These are phyloP conservation scores for Triops cancriformis DNA, from an alignment of 1,140 invertebrate species.

Conservation along the genomic window DNA sequence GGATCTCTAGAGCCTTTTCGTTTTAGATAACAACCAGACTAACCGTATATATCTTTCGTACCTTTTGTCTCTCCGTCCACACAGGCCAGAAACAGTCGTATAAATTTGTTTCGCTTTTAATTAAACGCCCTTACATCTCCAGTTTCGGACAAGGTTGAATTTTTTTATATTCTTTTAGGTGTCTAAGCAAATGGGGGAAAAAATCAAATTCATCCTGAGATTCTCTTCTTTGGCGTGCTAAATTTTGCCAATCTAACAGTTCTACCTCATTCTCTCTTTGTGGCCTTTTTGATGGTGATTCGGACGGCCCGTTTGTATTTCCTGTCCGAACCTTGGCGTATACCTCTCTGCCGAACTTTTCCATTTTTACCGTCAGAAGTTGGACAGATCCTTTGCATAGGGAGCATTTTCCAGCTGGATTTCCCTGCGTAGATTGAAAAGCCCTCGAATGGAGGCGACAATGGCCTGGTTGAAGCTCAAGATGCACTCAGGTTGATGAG, in stretches of 20 bases:
- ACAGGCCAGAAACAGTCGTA: not conserved
- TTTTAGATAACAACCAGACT: not conserved
- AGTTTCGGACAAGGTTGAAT: not conserved
- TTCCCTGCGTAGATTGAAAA: not conserved
- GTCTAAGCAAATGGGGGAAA: not conserved
- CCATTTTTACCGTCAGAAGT: not conserved
- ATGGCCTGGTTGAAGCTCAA: conserved; percentile 5
- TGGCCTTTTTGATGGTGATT: not conserved
- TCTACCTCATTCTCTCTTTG: not conserved
- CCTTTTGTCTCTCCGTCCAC: not conserved
- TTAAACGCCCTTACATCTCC: not conserved
- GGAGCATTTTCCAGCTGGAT: not conserved
- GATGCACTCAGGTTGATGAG: conserved; percentile 12
- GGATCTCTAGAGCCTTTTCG: not conserved
- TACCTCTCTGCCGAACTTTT: not conserved
- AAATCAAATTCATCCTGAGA: not conserved
- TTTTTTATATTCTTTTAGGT: not conserved
- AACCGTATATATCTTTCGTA: not conserved
- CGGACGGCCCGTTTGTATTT: not conserved
- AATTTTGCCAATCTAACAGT: not conserved
- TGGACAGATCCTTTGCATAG: not conserved
- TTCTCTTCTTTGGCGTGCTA: not conserved
- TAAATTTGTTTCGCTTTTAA: not conserved
- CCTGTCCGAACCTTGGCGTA: not conserved
- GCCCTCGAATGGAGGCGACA: conserved; percentile 7